Percentiles rank a stretch among this genome's conserved stretches.
Evolutionary conservation across 1,140 invertebrate species (phyloP).

Genomic region (Cylas formicarius): DNA sequence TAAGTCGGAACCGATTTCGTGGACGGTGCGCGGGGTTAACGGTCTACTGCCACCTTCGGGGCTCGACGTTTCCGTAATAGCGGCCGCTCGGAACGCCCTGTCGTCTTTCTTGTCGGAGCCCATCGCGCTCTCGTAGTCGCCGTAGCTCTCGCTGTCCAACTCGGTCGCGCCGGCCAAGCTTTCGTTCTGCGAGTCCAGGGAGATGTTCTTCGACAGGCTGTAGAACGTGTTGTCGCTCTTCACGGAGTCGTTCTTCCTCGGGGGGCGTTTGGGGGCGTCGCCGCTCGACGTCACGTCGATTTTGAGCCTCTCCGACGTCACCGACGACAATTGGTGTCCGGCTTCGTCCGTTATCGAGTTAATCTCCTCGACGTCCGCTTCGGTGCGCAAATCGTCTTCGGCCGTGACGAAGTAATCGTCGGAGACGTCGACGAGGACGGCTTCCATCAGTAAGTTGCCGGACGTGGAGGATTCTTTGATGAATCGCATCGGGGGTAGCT

Average conservation of each 20-base stretch:
- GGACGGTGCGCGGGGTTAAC: constrained; percentile 37
- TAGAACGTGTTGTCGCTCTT: constrained; percentile 45
- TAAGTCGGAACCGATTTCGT: constrained; percentile 42
- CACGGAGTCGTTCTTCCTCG: constrained; percentile 48
- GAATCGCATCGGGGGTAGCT: constrained; percentile 81
- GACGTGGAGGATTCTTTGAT: constrained; percentile 82
- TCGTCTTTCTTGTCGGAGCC: constrained; percentile 45
- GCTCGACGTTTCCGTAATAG: constrained; percentile 36
- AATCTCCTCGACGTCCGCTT: constrained; percentile 78
- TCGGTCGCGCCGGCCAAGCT: constrained; percentile 42
- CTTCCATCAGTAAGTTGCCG: constrained; percentile 81
- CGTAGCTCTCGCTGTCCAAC: constrained; percentile 41
- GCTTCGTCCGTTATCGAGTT: constrained; percentile 65
- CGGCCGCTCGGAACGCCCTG: constrained; percentile 38
- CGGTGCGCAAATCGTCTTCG: constrained; percentile 73
- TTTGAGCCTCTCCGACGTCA: constrained; percentile 38
- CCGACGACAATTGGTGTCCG: constrained; percentile 41
- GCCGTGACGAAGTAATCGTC: constrained; percentile 69
- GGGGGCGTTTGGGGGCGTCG: constrained; percentile 41
- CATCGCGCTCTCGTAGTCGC: constrained; percentile 53
- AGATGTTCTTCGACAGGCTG: constrained; percentile 37
- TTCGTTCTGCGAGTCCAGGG: constrained; percentile 40
- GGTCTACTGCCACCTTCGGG: constrained; percentile 20
- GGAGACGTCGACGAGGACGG: constrained; percentile 84
- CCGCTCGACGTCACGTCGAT: constrained; percentile 37